Conservation (phyloP, 2,797 vertebrate genomes). For the Eremophila alpestris region DNA sequence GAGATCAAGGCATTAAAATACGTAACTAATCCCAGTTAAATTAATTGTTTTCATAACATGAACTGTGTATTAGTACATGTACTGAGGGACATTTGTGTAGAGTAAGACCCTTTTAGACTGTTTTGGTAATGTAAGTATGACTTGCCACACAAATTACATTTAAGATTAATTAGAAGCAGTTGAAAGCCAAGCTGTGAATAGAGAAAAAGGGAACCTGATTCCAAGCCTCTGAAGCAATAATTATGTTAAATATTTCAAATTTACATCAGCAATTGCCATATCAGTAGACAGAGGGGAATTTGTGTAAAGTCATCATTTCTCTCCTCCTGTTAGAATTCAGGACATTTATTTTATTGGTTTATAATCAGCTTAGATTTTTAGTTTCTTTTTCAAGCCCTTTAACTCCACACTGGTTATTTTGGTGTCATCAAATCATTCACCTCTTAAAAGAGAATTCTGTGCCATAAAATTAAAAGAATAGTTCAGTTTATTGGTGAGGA, state of each 20-base stretch:
- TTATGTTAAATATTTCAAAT: slow-evolving; percentile 44
- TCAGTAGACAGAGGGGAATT: neutral
- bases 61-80: neutral
- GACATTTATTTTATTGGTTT: neutral
- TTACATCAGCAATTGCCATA: neutral
- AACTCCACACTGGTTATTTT: slow-evolving; percentile 70
- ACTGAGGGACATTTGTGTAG: neutral
- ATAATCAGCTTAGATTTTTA: neutral
- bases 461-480: slow-evolving; percentile 74
- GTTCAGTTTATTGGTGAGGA: slow-evolving; percentile 74
- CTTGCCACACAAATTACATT: neutral
- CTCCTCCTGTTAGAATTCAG: neutral
- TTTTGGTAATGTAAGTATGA: neutral
- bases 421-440: slow-evolving; percentile 74
- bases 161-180: neutral
- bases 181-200: slow-evolving; percentile 2
- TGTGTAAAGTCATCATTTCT: neutral
- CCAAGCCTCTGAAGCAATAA: slow-evolving; percentile 48
- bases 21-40: slow-evolving; percentile 67
- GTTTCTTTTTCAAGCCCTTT: neutral
- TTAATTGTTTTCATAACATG: slow-evolving; percentile 63
- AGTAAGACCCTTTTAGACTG: neutral
- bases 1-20: slow-evolving; percentile 59
- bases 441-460: slow-evolving; percentile 63
- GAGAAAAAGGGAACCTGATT: neutral